phyloP scores from a whole-genome alignment of 2,113 vertebrate species.

The Pseudorhombus dupliciocellatus region DNA sequence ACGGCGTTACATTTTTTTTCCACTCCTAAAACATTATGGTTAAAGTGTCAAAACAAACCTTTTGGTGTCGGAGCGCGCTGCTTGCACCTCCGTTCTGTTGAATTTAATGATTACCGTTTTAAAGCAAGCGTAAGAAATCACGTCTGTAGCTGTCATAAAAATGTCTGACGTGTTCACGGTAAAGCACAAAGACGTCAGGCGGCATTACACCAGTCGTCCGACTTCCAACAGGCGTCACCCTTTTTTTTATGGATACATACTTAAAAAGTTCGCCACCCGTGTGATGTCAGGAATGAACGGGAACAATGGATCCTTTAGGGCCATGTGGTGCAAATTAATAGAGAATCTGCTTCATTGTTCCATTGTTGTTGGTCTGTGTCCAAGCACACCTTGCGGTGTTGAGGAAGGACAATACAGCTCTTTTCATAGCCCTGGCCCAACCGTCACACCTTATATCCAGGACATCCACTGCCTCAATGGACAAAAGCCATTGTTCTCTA shows the following conservation, averaged over 20 bases:
- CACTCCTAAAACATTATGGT: background rate
- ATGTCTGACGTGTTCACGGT: background rate
- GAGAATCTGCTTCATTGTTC: constrained; percentile 25
- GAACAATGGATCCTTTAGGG: constrained; percentile 43
- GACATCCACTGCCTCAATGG: constrained; percentile 51
- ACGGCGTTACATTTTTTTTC: background rate
- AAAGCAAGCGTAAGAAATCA: background rate
- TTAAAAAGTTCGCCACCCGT: constrained; percentile 15
- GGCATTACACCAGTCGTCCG: background rate
- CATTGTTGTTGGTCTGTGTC: constrained; percentile 33
- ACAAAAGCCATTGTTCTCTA: constrained; percentile 74
- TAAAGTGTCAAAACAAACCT: constrained; percentile 9
- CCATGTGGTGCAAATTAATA: constrained; percentile 34
- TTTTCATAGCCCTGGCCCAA: constrained; percentile 59
- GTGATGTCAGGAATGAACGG: constrained; percentile 13
- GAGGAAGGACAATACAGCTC: constrained; percentile 65
- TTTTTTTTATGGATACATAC: constrained; percentile 20
- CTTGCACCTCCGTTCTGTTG: background rate
- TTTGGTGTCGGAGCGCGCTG: background rate
- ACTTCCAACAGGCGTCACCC: constrained; percentile 6
- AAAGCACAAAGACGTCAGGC: background rate
- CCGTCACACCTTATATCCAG: constrained; percentile 64
- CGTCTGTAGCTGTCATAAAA: background rate
- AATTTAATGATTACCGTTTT: background rate
- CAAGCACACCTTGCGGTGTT: constrained; percentile 62